A percentile compares a stretch with the other conserved stretches of the same genome.
These are phyloP conservation scores for Seira musarum DNA, from an alignment of 2,888 invertebrate genomes.

Conservation along the genomic window DNA sequence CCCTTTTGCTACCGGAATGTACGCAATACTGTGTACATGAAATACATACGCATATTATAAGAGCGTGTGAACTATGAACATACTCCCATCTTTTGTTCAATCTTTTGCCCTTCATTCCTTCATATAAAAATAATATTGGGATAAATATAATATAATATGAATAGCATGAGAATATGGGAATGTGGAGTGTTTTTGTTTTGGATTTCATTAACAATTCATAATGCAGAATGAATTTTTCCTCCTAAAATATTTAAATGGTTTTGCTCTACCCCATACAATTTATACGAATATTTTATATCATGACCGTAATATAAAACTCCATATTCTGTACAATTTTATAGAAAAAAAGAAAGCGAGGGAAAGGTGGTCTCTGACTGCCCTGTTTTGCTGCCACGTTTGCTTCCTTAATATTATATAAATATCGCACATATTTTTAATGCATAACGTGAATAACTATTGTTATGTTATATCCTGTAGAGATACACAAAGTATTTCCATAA, in stretches of 20 bases:
- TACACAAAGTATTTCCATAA: too few relatives aligned
- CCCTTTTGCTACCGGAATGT: conserved; percentile 35
- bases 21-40: conserved; percentile 47
- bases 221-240: conserved; percentile 54
- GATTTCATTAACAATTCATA: conserved; percentile 55
- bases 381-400: too few relatives aligned
- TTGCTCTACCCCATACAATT: conserved; percentile 24
- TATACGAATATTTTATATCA: conserved; percentile 20
- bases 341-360: conserved; percentile 14
- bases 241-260: conserved; percentile 54
- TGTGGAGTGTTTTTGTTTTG: conserved; percentile 50
- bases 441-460: too few relatives aligned
- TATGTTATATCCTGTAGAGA: too few relatives aligned
- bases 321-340: neutral
- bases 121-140: too few relatives aligned
- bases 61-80: too few relatives aligned
- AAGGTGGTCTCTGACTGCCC: neutral
- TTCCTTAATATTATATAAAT: too few relatives aligned
- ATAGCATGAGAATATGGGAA: conserved; percentile 9
- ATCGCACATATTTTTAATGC: too few relatives aligned
- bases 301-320: too few relatives aligned
- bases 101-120: too few relatives aligned
- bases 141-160: neutral
- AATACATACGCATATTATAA: conserved; percentile 30
- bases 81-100: too few relatives aligned